Base-by-base conservation (phyloP, 2,797 vertebrate genomes). In the Alfaro cultratus region DNA sequence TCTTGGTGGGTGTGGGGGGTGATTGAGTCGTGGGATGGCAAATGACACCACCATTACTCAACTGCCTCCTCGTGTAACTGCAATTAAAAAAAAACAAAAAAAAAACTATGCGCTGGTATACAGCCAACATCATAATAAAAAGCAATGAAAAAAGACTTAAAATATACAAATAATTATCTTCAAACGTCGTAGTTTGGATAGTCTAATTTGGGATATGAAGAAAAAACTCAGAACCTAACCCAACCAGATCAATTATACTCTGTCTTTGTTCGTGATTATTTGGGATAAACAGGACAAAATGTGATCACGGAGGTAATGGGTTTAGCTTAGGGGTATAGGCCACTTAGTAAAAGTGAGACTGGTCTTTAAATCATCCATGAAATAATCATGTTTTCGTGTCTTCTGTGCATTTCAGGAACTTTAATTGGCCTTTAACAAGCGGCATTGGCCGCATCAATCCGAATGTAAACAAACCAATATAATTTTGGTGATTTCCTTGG, bases 401-500 rank as follows among this genome's bases (percentile, higher is more conserved):
- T 43, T 55, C 21, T 11, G 26, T 62, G 39, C 1, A 45, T 82
- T 72, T 81, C 5, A 47, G 84, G 72, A 81, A 85, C 81, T 83
- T 86, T 85, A 79, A 78, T 75, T 85, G 77, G 72, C 81, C 75
- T 74, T 12, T 62, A 55, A 72, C 53, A 68, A 11, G 45, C 2
- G 13, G 11, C 41, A 73, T 47, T 53, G 9, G 73, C 49, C 36
- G 47, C 73, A 3, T 39, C 26, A 29, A 70, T 26, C 3, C 41
- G 11, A 11, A 41, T 15, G 26, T 43, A 71, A 45, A 43, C 67
- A n/a, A 43, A 16, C 39, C 31, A 39, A 67, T 39, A 43, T 45
- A 71, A 15, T 45, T 43, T 43, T 15, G 26, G 12, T 3, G 26
- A 71, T n/a, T 71, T 71, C 18, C 34, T 67, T 41, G 36, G 23